A percentile compares a stretch with the other conserved stretches of the same genome.
phyloP scores from a whole-genome alignment of 23 tunicate genomes.

The Styela plicata region DNA sequence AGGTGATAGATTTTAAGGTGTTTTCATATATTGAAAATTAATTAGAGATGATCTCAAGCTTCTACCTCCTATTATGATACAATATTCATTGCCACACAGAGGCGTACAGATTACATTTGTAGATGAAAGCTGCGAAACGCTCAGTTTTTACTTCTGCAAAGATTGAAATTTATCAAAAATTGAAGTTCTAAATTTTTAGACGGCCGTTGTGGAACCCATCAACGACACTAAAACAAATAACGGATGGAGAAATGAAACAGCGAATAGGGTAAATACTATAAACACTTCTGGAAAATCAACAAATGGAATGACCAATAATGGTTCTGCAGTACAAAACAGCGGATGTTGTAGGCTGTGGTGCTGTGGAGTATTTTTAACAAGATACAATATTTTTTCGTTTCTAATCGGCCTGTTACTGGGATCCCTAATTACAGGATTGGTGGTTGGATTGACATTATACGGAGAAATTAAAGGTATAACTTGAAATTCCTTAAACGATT shows the following conservation, averaged over 20 bases:
- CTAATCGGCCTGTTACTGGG: conserved; percentile 68
- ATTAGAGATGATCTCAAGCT: no score
- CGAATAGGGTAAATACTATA: background rate
- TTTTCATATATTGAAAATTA: no score
- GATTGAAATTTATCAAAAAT: no score
- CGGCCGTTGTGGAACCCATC: conserved; percentile 57
- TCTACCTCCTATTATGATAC: no score
- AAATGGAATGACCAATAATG: background rate
- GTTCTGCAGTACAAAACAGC: conserved; percentile 4
- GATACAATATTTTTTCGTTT: conserved; percentile 51
- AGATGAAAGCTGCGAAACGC: no score
- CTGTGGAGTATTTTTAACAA: conserved; percentile 25
- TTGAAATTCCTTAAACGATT: no score
- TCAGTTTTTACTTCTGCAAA: no score
- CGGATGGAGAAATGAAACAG: background rate
- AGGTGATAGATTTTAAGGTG: no score
- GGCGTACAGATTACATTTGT: no score
- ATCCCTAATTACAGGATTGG: conserved; percentile 67
- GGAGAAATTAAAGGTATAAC: conserved; percentile 58
- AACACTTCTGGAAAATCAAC: background rate
- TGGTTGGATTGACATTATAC: conserved; percentile 58
- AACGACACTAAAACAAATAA: conserved; percentile 10
- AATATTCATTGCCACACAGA: no score
- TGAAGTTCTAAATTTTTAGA: conserved; percentile 40
- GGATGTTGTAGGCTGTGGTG: conserved; percentile 22